Percentiles rank a stretch among this genome's conserved stretches.
Conservation (phyloP, 2,797 vertebrate species). For the Catamblyrhynchus diadema region DNA sequence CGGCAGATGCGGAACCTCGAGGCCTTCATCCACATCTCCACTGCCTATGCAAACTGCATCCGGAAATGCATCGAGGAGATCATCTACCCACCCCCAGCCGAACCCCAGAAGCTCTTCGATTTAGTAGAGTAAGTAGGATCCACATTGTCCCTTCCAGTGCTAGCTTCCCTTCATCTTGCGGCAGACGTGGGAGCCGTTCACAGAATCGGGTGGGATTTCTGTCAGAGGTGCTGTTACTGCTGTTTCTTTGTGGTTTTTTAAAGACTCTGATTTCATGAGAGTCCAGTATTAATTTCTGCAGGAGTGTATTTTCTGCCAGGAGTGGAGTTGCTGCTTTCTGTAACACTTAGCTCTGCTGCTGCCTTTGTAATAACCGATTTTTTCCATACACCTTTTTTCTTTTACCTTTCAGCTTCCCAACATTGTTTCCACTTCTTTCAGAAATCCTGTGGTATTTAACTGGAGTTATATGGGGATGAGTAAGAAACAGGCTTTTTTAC, state of each 20-base stretch:
- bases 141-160: background rate
- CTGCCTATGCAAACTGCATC: constrained; percentile 93
- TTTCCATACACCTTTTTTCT: background rate
- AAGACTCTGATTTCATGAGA: background rate
- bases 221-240: background rate
- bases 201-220: background rate
- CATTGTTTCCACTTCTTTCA: background rate
- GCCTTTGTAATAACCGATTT: background rate
- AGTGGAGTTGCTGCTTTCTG: background rate
- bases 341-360: background rate
- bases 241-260: background rate
- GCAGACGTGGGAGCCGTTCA: background rate
- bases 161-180: background rate
- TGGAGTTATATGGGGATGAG: background rate
- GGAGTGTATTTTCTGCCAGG: background rate
- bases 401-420: background rate
- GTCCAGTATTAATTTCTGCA: background rate
- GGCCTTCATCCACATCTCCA: constrained; percentile 94
- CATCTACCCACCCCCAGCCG: constrained; percentile 89
- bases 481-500: background rate
- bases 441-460: background rate
- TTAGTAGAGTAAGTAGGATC: constrained; percentile 88
- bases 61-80: constrained; percentile 91
- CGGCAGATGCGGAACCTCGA: constrained; percentile 89
- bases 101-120: constrained; percentile 91